phyloP scores from a whole-genome alignment of 2,797 vertebrate genomes.

The Neosalanx taihuensis region DNA sequence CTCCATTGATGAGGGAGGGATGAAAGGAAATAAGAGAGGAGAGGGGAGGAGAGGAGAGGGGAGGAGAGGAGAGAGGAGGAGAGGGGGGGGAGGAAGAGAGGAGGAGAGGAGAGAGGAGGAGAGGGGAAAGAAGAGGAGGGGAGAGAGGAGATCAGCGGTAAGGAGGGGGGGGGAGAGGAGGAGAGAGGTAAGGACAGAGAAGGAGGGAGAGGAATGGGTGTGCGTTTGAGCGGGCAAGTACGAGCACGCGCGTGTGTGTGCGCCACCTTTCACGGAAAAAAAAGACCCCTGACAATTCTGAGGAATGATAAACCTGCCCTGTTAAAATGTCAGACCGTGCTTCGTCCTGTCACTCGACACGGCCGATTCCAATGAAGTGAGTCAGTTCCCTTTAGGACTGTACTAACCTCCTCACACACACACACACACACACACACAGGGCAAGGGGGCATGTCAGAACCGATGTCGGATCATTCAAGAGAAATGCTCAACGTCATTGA shows the following conservation, averaged over 20 bases:
- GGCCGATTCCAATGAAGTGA: not conserved
- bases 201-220: slow-evolving; percentile 9
- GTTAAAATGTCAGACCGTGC: slow-evolving; percentile 2
- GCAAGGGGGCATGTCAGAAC: too few relatives aligned
- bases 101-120: not conserved
- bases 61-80: not conserved
- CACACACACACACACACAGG: not conserved
- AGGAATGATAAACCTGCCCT: slow-evolving; percentile 10
- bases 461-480: too few relatives aligned
- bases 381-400: slow-evolving; percentile 4
- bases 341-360: not conserved
- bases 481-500: too few relatives aligned
- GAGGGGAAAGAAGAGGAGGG: not conserved
- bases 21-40: not conserved
- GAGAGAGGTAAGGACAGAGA: not conserved
- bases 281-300: slow-evolving; percentile 1
- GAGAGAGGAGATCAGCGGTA: too few relatives aligned
- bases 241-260: slow-evolving; percentile 10
- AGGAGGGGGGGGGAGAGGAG: too few relatives aligned
- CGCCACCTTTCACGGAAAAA: slow-evolving; percentile 22
- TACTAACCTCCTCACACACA: not conserved
- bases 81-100: not conserved
- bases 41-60: not conserved
- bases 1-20: slow-evolving; percentile 1
- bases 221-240: slow-evolving; percentile 3